Evolutionary conservation across 1,140 invertebrate genomes (phyloP).

Genomic region (Apis laboriosa): DNA sequence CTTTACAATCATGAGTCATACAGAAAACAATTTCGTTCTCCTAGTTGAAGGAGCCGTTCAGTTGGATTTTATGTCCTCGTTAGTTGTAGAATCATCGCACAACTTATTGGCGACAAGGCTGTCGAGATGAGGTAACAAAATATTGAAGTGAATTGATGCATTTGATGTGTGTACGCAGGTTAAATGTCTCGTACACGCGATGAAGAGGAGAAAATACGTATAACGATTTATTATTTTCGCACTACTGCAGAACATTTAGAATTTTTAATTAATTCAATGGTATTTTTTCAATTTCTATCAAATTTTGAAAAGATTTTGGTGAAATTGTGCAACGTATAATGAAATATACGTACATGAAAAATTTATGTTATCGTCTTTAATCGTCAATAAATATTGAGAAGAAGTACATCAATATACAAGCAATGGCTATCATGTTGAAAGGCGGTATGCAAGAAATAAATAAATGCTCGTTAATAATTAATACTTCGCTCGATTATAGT

Average conservation of each 20-base stretch:
- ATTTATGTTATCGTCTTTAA: slow-evolving; percentile 52
- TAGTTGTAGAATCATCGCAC: slow-evolving; percentile 53
- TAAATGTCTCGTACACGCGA: slow-evolving; percentile 1
- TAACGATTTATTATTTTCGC: neutral
- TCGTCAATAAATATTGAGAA: slow-evolving; percentile 2
- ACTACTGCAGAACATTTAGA: too few relatives aligned
- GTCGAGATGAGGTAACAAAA: slow-evolving; percentile 68
- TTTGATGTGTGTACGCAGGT: slow-evolving; percentile 20
- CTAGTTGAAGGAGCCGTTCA: neutral
- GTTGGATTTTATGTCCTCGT: slow-evolving; percentile 3
- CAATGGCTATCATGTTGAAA: neutral
- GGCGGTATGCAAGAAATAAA: neutral
- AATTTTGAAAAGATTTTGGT: too few relatives aligned
- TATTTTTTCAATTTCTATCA: too few relatives aligned
- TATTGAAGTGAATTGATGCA: slow-evolving; percentile 67
- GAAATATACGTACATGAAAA: neutral
- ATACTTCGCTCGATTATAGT: neutral
- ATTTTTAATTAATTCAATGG: too few relatives aligned
- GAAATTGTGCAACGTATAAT: too few relatives aligned
- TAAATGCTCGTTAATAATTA: slow-evolving; percentile 23
- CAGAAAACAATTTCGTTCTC: slow-evolving; percentile 7
- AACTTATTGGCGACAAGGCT: slow-evolving; percentile 45
- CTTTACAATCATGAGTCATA: slow-evolving; percentile 6
- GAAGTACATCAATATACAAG: neutral
- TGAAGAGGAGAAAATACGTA: neutral